Conservation (phyloP, 2,888 invertebrate genomes). For the Xestia rhomboidea region DNA sequence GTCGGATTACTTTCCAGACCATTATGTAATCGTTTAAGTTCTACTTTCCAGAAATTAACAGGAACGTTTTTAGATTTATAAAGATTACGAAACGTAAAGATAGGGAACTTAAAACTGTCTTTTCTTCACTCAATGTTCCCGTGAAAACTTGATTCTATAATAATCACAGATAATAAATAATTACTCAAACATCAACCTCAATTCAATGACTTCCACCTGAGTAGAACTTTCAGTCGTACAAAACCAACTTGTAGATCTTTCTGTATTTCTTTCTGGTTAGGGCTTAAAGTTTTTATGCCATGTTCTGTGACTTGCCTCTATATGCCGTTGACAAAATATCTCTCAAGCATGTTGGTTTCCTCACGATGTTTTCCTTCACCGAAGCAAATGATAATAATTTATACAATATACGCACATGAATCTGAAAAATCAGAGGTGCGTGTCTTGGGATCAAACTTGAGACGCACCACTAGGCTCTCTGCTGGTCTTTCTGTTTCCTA, state of each 20-base stretch:
- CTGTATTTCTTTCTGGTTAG: too few relatives aligned
- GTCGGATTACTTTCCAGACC: slow-evolving; percentile 32
- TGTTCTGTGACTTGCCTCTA: too few relatives aligned
- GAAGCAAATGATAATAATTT: too few relatives aligned
- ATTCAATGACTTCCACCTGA: too few relatives aligned
- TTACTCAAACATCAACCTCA: not conserved
- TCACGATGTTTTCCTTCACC: too few relatives aligned
- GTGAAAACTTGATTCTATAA: not conserved
- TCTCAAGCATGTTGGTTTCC: too few relatives aligned
- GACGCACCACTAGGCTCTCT: too few relatives aligned
- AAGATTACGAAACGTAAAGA: not conserved
- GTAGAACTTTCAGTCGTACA: not conserved
- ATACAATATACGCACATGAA: too few relatives aligned
- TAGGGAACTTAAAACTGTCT: not conserved
- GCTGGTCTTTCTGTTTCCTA: not conserved
- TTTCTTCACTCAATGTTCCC: not conserved
- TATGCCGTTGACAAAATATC: too few relatives aligned
- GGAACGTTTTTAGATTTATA: slow-evolving; percentile 8
- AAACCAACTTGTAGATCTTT: not conserved
- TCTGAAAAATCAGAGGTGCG: too few relatives aligned
- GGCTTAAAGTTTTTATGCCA: too few relatives aligned
- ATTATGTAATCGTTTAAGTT: slow-evolving; percentile 24
- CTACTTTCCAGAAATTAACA: slow-evolving; percentile 4
- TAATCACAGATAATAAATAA: not conserved
- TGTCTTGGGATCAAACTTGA: too few relatives aligned